phyloP scores from a whole-genome alignment of 2,797 vertebrate species.

The Anableps anableps region DNA sequence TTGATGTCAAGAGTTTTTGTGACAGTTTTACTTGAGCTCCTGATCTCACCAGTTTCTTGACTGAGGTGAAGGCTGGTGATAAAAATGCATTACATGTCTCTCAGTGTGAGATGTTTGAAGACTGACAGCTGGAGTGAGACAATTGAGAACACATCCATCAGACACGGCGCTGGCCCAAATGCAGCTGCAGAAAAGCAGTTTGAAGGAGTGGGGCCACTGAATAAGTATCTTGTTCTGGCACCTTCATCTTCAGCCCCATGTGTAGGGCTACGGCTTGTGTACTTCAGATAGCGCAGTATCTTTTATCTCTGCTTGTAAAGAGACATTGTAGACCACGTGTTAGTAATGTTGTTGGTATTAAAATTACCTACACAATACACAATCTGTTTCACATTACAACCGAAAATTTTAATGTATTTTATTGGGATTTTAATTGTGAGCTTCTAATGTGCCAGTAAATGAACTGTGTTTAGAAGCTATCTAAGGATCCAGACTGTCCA shows the following conservation, averaged over 20 bases:
- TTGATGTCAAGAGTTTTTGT: constrained; percentile 48
- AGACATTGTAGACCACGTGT: background rate
- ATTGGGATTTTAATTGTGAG: background rate
- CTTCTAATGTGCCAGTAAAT: background rate
- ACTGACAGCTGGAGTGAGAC: constrained; percentile 62
- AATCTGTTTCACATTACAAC: background rate
- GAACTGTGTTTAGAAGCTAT: background rate
- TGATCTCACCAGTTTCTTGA: constrained; percentile 49
- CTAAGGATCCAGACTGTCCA: background rate
- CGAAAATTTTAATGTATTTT: background rate
- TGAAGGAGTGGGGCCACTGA: constrained; percentile 52
- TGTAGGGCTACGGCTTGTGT: constrained; percentile 33
- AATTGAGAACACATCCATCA: constrained; percentile 59
- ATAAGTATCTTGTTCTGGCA: constrained; percentile 56
- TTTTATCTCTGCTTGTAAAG: background rate
- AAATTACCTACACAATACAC: background rate
- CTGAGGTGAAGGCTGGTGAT: constrained; percentile 65
- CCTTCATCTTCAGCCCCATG: constrained; percentile 54
- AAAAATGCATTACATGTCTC: constrained; percentile 71
- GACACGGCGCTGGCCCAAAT: constrained; percentile 44
- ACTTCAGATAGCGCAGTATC: constrained; percentile 23
- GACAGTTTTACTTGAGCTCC: constrained; percentile 46
- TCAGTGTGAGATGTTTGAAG: constrained; percentile 43
- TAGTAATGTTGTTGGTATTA: background rate
- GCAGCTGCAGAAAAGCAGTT: constrained; percentile 48